A percentile compares a stretch with the other conserved stretches of the same genome.
phyloP scores from a whole-genome alignment of 2,113 vertebrate species.

The Thalassoma bifasciatum region DNA sequence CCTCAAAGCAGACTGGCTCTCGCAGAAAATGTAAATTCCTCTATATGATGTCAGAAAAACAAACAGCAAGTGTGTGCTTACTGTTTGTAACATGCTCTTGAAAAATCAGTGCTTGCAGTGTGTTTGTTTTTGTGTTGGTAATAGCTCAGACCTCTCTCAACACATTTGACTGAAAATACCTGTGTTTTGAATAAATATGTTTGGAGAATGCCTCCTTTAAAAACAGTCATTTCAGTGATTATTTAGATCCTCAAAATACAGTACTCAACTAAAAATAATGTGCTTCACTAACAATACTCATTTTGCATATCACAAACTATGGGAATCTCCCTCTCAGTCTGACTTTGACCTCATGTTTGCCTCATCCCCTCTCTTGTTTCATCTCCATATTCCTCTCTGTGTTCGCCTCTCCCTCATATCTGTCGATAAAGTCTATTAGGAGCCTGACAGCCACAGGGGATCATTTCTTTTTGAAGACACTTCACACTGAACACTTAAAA shows the following conservation, averaged over 20 bases:
- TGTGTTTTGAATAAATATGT: conserved; percentile 31
- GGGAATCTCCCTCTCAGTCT: conserved; percentile 33
- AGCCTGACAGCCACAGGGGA: conserved; percentile 56
- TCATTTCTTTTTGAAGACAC: conserved; percentile 56
- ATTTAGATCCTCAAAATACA: conserved; percentile 29
- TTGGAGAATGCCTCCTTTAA: conserved; percentile 10
- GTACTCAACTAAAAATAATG: conserved; percentile 42
- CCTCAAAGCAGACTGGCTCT: conserved; percentile 21
- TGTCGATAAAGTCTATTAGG: conserved; percentile 62
- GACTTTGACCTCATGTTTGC: conserved; percentile 13
- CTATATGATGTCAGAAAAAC: not conserved
- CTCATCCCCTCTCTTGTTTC: conserved; percentile 35
- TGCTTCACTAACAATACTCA: conserved; percentile 21
- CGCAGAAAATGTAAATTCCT: conserved; percentile 32
- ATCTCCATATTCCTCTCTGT: conserved; percentile 30
- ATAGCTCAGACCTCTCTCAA: conserved; percentile 6
- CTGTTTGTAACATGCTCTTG: not conserved
- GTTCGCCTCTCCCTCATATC: conserved; percentile 40
- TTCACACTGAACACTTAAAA: conserved; percentile 48
- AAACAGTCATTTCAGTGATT: conserved; percentile 34
- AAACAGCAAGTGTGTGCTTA: not conserved
- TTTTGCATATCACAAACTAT: conserved; percentile 42
- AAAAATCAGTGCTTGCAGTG: conserved; percentile 8
- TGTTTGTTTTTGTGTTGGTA: not conserved
- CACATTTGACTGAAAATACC: conserved; percentile 20